Percentiles rank a stretch among this genome's conserved stretches.
These are phyloP conservation scores for Allygus modestus DNA, from an alignment of 2,888 invertebrate species.

Conservation along the genomic window DNA sequence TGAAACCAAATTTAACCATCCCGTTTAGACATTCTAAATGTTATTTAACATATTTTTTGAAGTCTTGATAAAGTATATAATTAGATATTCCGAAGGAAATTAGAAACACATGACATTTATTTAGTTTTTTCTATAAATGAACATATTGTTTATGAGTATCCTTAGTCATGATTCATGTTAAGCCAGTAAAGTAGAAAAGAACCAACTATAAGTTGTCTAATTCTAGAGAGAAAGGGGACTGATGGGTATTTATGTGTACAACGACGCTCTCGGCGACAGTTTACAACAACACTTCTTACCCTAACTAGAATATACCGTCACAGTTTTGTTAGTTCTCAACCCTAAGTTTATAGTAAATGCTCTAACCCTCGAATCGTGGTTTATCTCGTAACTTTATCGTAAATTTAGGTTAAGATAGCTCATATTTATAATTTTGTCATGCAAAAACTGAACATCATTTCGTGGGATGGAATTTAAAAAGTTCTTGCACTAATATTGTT, in stretches of 20 bases:
- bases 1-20: no score
- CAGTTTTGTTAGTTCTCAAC: slow-evolving; percentile 6
- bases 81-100: no score
- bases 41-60: no score
- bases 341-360: neutral
- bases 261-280: slow-evolving; percentile 11
- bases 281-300: slow-evolving; percentile 8
- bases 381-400: neutral
- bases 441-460: no score
- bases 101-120: no score
- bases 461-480: no score
- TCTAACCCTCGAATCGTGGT: neutral
- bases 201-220: neutral
- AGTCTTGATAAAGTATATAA: no score
- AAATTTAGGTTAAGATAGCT: no score
- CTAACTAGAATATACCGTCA: neutral
- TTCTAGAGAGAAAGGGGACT: neutral
- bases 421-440: no score
- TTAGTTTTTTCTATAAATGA: no score
- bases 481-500: no score
- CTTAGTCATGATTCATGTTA: neutral
- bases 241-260: slow-evolving; percentile 13
- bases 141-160: neutral
- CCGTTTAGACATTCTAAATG: no score
- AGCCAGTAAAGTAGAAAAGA: neutral